Percentiles rank a stretch among this genome's conserved stretches.
phyloP scores from a whole-genome alignment of 2,888 invertebrate species.

The Prosopocoilus inquinatus region DNA sequence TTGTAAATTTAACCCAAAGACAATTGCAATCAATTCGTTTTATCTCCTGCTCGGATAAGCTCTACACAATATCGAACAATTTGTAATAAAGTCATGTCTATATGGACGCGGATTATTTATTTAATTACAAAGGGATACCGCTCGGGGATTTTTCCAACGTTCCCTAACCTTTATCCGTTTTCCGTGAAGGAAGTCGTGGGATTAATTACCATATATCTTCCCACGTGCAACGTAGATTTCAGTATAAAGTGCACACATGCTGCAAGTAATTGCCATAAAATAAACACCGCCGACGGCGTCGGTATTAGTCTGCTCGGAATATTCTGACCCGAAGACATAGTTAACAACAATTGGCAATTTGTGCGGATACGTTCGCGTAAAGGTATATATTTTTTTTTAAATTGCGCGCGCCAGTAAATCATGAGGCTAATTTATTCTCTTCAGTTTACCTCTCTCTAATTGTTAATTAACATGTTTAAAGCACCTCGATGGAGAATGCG shows the following conservation, averaged over 20 bases:
- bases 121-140: conserved; percentile 3
- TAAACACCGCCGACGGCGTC: too few relatives aligned
- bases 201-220: conserved; percentile 4
- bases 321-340: too few relatives aligned
- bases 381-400: too few relatives aligned
- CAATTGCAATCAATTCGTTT: conserved; percentile 4
- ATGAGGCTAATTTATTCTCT: not conserved
- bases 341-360: not conserved
- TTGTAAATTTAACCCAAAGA: conserved; percentile 5
- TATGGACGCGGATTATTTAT: conserved; percentile 1
- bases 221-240: not conserved
- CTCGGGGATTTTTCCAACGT: not conserved
- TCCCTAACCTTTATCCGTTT: conserved; percentile 4
- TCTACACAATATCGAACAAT: not conserved
- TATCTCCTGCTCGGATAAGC: not conserved
- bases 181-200: conserved; percentile 4
- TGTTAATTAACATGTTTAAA: not conserved
- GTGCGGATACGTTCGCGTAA: not conserved
- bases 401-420: not conserved
- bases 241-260: too few relatives aligned
- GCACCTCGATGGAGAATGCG: not conserved
- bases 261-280: too few relatives aligned
- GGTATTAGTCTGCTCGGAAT: too few relatives aligned
- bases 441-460: not conserved
- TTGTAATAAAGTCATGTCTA: conserved; percentile 2